Base-by-base conservation (phyloP, 2,113 vertebrate species). In the Talpa occidentalis region DNA sequence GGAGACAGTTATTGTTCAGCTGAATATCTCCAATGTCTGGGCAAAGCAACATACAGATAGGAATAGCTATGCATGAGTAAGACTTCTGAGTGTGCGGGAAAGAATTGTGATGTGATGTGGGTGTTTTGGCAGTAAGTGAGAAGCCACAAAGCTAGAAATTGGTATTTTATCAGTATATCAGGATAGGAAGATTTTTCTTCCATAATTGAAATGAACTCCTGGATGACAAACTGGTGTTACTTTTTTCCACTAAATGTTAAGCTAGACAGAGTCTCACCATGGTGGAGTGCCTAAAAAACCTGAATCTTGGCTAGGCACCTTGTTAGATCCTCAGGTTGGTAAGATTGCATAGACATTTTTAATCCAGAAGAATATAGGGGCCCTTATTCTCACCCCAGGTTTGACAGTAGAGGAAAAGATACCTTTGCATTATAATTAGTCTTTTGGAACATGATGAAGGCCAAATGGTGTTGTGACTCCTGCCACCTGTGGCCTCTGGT, bases 71-170 rank as follows among this genome's bases (percentile, higher is more conserved):
- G 4, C 0, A 1, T 49, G 28, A 44, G 15, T 11, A n/a, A 67
- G 42, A 24, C 32, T 6, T 5, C 0, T 2, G 2, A 9, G 12
- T 9, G 6, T 2, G 2, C 4, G 9, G 0, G 10, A 6, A 40
- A 56, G 40, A n/a, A 26, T 35, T 6, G 4, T 12, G 47, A 15
- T 0, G 0, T 4, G 17, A 5, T 9, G 32, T 62, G 28, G 22
- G 10, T 30, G 4, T 37, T 40, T 16, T 0, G 11, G 32, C 28
- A 22, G 19, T 59, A 44, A 10, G 11, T 66, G 62, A 66, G 14
- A 37, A 66, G 30, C 35, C 15, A 32, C 14, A 37, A 28, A 66
- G 28, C n/a, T 47, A 30, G 56, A 62, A 28, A 22, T 69, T 1
- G 2, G 5, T 16, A 15, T 87, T 92, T 80, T 47, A 15, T 21